Percentiles rank a stretch among this genome's conserved stretches.
phyloP scores from a whole-genome alignment of 37 sponge, comb jelly and placozoan genomes.

The Agelas oroides region DNA sequence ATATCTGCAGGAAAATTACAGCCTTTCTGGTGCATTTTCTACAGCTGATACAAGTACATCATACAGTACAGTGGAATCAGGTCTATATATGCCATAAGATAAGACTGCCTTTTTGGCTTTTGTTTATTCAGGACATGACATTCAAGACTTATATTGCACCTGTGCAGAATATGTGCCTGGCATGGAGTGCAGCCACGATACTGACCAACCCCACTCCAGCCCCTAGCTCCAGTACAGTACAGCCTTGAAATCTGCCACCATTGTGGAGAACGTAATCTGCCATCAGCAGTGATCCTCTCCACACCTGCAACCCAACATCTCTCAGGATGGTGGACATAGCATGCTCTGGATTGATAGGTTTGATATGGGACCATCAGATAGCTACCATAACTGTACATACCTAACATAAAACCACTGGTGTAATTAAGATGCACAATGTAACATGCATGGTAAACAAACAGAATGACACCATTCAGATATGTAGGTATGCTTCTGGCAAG shows the following conservation, averaged over 20 bases:
- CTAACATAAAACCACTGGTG: neutral
- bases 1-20: slow-evolving; percentile 12
- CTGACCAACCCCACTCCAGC: slow-evolving; percentile 55
- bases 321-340: slow-evolving; percentile 40
- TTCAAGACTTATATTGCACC: slow-evolving; percentile 17
- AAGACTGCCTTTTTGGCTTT: too few species aligned
- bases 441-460: neutral
- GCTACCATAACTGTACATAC: neutral
- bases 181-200: slow-evolving; percentile 27
- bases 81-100: too few species aligned
- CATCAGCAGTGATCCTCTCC: slow-evolving; percentile 60
- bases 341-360: slow-evolving; percentile 31
- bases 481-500: too few species aligned
- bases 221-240: slow-evolving; percentile 54
- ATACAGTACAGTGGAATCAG: neutral
- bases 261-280: slow-evolving; percentile 44
- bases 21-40: neutral
- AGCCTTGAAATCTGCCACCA: neutral
- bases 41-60: too few species aligned
- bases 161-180: slow-evolving; percentile 43
- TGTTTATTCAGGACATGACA: too few species aligned
- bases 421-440: neutral
- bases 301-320: slow-evolving; percentile 55
- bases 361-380: too few species aligned
- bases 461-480: too few species aligned